A percentile compares a stretch with the other conserved stretches of the same genome.
These are phyloP conservation scores for Bombus affinis DNA, from an alignment of 1,140 invertebrate species.

Conservation along the genomic window DNA sequence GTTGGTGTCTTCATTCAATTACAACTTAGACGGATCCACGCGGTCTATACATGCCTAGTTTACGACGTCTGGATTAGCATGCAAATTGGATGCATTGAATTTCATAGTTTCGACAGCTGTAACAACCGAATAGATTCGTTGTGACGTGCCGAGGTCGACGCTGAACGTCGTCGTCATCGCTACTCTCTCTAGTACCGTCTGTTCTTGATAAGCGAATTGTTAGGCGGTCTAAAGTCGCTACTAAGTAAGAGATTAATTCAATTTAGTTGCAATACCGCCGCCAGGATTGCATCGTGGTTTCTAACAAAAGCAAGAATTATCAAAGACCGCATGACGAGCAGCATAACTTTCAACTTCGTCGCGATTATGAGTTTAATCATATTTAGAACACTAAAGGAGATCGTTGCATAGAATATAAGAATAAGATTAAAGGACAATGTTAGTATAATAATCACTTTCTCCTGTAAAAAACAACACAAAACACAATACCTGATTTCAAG, in stretches of 20 bases:
- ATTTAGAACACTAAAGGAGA: not conserved
- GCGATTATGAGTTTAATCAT: not conserved
- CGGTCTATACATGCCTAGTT: constrained; percentile 57
- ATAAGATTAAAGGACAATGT: not conserved
- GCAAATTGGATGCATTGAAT: constrained; percentile 77
- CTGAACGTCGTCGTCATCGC: constrained; percentile 27
- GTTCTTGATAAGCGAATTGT: constrained; percentile 66
- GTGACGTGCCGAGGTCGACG: constrained; percentile 57
- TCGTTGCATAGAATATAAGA: not conserved
- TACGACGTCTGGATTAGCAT: constrained; percentile 73
- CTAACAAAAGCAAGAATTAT: constrained; percentile 54
- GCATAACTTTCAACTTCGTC: not conserved
- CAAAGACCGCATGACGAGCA: constrained; percentile 30
- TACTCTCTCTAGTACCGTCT: constrained; percentile 14
- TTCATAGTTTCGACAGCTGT: constrained; percentile 79
- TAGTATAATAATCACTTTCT: no score
- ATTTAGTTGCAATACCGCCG: constrained; percentile 39
- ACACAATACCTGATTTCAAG: no score
- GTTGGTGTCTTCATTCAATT: constrained; percentile 74
- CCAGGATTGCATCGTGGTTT: constrained; percentile 45
- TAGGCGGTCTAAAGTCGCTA: constrained; percentile 29
- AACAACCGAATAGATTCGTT: constrained; percentile 72
- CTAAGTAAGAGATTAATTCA: constrained; percentile 53
- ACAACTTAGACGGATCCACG: constrained; percentile 73
- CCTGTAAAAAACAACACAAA: not conserved